Evolutionary conservation across 2,888 invertebrate species (phyloP).

Genomic region (Scotopteryx bipunctaria): DNA sequence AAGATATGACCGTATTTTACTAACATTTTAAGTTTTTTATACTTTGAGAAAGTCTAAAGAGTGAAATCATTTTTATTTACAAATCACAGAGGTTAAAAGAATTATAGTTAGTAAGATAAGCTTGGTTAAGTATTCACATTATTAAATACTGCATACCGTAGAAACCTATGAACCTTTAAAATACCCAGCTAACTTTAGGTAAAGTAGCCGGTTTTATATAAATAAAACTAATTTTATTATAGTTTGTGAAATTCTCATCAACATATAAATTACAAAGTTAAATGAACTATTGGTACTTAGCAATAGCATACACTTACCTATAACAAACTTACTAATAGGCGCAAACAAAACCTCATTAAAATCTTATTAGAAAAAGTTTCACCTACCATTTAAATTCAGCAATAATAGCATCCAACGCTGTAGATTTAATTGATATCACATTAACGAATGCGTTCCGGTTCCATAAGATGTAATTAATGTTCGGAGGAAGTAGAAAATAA

Average conservation of each 20-base stretch:
- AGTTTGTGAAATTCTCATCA: not conserved
- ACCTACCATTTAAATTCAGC: conserved; percentile 74
- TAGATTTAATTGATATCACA: conserved; percentile 59
- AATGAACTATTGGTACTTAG: not conserved
- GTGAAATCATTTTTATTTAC: not conserved
- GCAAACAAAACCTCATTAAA: conserved; percentile 28
- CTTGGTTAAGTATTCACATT: not conserved
- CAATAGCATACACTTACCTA: conserved; percentile 2
- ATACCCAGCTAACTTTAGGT: not conserved
- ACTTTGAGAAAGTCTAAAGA: not conserved
- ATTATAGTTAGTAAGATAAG: too few relatives aligned
- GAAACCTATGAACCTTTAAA: not conserved
- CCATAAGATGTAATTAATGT: conserved; percentile 74
- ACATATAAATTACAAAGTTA: conserved; percentile 5
- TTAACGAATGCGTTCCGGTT: conserved; percentile 73
- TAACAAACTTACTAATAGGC: conserved; percentile 3
- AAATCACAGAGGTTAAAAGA: too few relatives aligned
- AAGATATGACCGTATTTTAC: conserved; percentile 48
- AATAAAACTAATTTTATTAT: conserved; percentile 4
- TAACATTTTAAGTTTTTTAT: not conserved
- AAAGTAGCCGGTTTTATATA: not conserved
- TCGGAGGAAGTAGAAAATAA: conserved; percentile 72
- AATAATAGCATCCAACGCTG: conserved; percentile 58
- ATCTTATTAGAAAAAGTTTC: conserved; percentile 44
- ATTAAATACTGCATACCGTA: not conserved